A percentile compares a stretch with the other conserved stretches of the same genome.
Conservation (phyloP, 2,113 vertebrate species). For the Percopsis transmontana region DNA sequence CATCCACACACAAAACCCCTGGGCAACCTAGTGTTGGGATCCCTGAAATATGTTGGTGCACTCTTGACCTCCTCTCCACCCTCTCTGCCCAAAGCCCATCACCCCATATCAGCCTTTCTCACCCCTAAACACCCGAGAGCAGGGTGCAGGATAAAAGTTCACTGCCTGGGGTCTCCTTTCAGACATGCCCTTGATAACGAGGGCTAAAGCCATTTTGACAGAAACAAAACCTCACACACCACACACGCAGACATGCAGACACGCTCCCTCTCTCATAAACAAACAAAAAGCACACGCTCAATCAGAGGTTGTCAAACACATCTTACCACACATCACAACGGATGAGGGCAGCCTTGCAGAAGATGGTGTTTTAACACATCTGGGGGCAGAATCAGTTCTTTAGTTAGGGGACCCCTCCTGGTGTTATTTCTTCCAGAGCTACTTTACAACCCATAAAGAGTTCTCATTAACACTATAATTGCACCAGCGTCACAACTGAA, state of each 20-base stretch:
- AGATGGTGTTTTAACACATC: slow-evolving; percentile 28
- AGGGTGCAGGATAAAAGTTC: slow-evolving; percentile 54
- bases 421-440: slow-evolving; percentile 41
- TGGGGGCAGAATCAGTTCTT: slow-evolving; percentile 38
- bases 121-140: slow-evolving; percentile 49
- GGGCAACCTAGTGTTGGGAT: slow-evolving; percentile 16
- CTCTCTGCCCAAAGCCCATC: slow-evolving; percentile 33
- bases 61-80: slow-evolving; percentile 49
- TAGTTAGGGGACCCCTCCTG: slow-evolving; percentile 15
- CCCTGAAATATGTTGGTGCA: slow-evolving; percentile 47
- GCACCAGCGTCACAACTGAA: slow-evolving; percentile 2
- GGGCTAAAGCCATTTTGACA: slow-evolving; percentile 51
- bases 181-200: slow-evolving; percentile 55
- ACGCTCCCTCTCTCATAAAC: slow-evolving; percentile 9
- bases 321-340: not conserved
- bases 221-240: slow-evolving; percentile 13
- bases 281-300: not conserved
- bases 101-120: slow-evolving; percentile 47
- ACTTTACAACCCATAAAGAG: slow-evolving; percentile 37
- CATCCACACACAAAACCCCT: not conserved
- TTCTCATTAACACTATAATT: slow-evolving; percentile 22
- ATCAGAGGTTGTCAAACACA: slow-evolving; percentile 3
- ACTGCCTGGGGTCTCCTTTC: slow-evolving; percentile 62
- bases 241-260: not conserved
- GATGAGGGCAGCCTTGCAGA: too few relatives aligned